Evolutionary conservation across 2,888 invertebrate genomes (phyloP), one percentile per base, ranked within the genome.

Genomic region (Onthophagus sagittarius): DNA sequence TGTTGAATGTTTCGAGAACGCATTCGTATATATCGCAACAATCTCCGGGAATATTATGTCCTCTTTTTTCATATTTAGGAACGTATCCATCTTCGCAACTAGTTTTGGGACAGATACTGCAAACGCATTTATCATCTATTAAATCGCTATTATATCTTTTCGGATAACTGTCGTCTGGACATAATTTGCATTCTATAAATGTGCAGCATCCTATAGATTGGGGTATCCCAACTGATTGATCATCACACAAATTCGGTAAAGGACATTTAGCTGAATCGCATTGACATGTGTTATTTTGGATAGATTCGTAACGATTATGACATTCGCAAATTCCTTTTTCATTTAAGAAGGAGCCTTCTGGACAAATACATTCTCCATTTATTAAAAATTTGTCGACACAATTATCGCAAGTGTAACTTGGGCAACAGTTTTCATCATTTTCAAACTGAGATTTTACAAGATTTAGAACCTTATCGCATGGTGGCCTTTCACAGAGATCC

Each of bases 11-110:
- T 62, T 80, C 82, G 79, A 73, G 74, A 31, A 77, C 76, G 76
- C 87, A 87, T 75, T 84, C 81, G 77, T 84, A 86, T 23, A 85
- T 77, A 63, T 86, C 86, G 77, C 88, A 88, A 78, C 88, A 88
- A 63, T 81, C 81, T 1, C 86, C 86, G 1, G 87, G 86, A 67
- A 83, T 79, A 15, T 82, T 82, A 5, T 81, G 85, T 3, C 86
- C 87, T 70, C 81, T 82, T 15, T 81, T 79, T 9, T 84, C 80
- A 5, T 86, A 79, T 0, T 79, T 77, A 0, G 79, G 78, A 7
- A 77, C 80, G 65, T 80, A 79, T 69, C 81, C 81, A n/a, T 77
- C 76, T 5, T 79, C 80, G 72, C 84, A 84, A 23, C 80, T 79
- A 6, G 77, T 79, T 1, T 71, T 64, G n/a, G 78, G 79, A 73